Conservation (phyloP, 1,140 invertebrate genomes). For the Cydia splendana region DNA sequence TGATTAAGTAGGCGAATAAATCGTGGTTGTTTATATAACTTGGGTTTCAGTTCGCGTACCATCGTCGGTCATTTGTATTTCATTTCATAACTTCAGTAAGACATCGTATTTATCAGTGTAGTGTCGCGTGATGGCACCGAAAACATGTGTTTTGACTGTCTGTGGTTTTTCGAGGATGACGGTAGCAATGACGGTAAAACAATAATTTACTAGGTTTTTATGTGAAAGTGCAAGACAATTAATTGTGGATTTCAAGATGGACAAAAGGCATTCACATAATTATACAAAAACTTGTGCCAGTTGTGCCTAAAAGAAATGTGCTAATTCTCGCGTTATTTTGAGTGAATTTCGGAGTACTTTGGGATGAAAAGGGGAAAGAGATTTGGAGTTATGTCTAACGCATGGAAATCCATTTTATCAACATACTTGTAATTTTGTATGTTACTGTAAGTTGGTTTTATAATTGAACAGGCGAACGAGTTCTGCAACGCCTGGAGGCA, state of each 20-base stretch:
- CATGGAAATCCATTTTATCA: neutral
- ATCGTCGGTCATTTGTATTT: slow-evolving; percentile 25
- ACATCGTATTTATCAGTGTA: slow-evolving; percentile 17
- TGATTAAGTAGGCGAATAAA: slow-evolving; percentile 28
- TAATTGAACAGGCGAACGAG: slow-evolving; percentile 74
- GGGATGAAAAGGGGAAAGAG: neutral
- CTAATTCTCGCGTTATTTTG: neutral
- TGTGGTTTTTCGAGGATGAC: slow-evolving; percentile 50
- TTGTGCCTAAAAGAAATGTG: neutral
- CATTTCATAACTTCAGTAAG: slow-evolving; percentile 32
- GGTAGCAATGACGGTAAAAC: slow-evolving; percentile 43
- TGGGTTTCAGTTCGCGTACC: slow-evolving; percentile 39
- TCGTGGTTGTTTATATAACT: slow-evolving; percentile 42
- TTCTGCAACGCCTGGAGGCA: slow-evolving; percentile 75
- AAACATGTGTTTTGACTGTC: slow-evolving; percentile 70
- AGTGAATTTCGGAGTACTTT: neutral
- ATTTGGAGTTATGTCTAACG: neutral
- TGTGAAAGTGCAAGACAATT: neutral
- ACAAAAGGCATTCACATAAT: neutral
- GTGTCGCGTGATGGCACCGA: slow-evolving; percentile 23
- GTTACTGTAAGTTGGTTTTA: slow-evolving; percentile 29
- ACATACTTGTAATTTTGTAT: slow-evolving; percentile 16
- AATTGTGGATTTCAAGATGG: neutral
- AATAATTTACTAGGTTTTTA: neutral
- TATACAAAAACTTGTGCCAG: neutral